These are phyloP conservation scores for Eurystomus gularis DNA, from an alignment of 2,113 vertebrate species.

Conservation along the genomic window DNA sequence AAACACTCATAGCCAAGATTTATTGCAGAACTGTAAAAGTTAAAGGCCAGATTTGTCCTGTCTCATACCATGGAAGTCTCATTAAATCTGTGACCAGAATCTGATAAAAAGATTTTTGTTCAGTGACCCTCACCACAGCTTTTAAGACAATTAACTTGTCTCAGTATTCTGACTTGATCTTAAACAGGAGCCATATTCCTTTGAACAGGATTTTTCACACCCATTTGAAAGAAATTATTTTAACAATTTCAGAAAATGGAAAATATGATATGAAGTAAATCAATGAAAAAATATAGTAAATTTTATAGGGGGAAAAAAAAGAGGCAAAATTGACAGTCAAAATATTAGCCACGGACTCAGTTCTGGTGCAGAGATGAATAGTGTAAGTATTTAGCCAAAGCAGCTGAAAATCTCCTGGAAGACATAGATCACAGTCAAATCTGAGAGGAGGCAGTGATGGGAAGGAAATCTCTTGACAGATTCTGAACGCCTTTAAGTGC, in stretches of 20 bases:
- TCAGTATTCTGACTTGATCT: slow-evolving; percentile 1
- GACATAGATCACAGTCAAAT: neutral
- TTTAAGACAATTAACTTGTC: slow-evolving; percentile 50
- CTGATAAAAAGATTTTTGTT: neutral
- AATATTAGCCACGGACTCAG: neutral
- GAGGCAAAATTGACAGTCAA: neutral
- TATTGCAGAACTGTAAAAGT: neutral
- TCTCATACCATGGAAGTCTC: neutral
- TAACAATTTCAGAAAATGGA: too few relatives aligned
- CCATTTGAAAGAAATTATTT: too few relatives aligned
- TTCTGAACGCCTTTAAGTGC: neutral
- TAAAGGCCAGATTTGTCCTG: neutral
- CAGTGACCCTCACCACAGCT: neutral
- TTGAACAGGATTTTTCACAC: slow-evolving; percentile 27
- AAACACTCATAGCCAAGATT: neutral
- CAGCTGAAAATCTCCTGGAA: neutral
- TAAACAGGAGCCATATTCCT: neutral
- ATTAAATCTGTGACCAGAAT: slow-evolving; percentile 2
- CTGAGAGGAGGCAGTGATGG: neutral
- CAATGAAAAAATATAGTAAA: neutral
- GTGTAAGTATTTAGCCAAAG: neutral
- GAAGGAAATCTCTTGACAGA: neutral
- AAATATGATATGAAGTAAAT: neutral
- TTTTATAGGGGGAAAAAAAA: neutral
- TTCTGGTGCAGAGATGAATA: neutral